Base-by-base conservation (phyloP, 2,797 vertebrate species). In the Sebastes steindachneri region DNA sequence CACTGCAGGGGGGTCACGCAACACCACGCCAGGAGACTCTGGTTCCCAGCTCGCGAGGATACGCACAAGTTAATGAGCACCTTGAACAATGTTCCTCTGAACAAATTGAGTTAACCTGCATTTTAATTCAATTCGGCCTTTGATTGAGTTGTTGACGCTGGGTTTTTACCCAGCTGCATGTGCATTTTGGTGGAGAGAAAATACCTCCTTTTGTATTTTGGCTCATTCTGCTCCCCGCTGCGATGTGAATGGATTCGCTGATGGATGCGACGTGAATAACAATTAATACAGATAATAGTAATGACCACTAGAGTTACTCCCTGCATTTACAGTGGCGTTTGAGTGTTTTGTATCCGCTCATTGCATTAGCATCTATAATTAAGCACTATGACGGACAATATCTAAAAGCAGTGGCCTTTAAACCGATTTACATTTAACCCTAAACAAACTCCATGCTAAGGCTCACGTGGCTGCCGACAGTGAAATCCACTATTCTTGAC, bases 71-170 rank as follows among this genome's bases (percentile, higher is more conserved):
- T 88, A 89, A 91, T 83, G 58, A 88, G 54, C 71, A 62, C 79
- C 80, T 84, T 83, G 75, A 90, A 90, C 80, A 86, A 77, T 82
- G 80, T 83, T 78, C 82, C 66, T 84, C 25, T 53, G 74, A 88
- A 87, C 79, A 89, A 90, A 91, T 80, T 45, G 83, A 88, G 77
- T 90, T 87, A 85, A 91, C 86, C 84, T 69, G 55, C 41, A 83
- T 88, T 90, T 91, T 77, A 88, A 88, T 92, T 91, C 57, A 83
- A 74, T 86, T 82, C 85, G 23, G 54, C 64, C 80, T 88, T 72
- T 83, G 73, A 92, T 83, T 89, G 77, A 88, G 45, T 69, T 73
- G 67, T 77, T 83, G 73, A 69, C 9, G 2, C 26, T 4, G 17
- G 4, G 3, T 73, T 74, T 89, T 67, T 35, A 62, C 59, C 14